Base-by-base conservation (phyloP, 2,888 invertebrate genomes). In the Scaptomyza caliginosa region DNA sequence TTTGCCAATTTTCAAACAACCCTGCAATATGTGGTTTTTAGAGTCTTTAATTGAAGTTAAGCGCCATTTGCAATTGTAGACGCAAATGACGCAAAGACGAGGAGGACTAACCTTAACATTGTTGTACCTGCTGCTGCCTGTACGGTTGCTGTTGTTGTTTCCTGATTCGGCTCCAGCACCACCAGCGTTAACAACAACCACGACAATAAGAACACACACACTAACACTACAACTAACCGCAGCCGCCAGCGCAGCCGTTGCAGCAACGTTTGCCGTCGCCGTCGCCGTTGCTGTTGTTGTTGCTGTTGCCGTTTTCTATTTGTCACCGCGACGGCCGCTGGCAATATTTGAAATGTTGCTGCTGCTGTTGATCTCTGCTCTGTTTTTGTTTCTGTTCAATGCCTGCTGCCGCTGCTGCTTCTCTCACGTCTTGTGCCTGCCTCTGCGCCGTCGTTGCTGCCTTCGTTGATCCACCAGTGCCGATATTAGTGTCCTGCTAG, bases 81-180 rank as follows among this genome's bases (percentile, higher is more conserved):
- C 26, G 10, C 26, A 26, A n/a, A 5, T 4, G 1, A 13, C 11
- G 1, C 3, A 21, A 0, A 24, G 24, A 10, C 2, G 0, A 0
- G 2, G 3, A 24, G 10, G 3, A 13, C 67, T 11, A 66, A 70
- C 76, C 73, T 88, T 78, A 70, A 84, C 80, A 75, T 82, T 77
- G 82, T 75, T 77, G 81, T 60, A 68, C 46, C 64, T 75, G 39
- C 67, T 58, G 59, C 26, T 38, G 38, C 55, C 48, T 67, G 52
- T 46, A 19, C 24, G 43, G 23, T 3, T n/a, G 57, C 17, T 51
- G 54, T 13, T 32, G 30, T 46, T 51, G 57, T 10, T 10, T 26
- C 26, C 26, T 10, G 10, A 8, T 3, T 26, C 26, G 10, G 16
- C 40, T 19, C 21, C 40, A 21, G 3, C 32, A 43, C 74, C 77